Evolutionary conservation across 2,888 invertebrate species (phyloP).

Genomic region (Xylota sylvarum): DNA sequence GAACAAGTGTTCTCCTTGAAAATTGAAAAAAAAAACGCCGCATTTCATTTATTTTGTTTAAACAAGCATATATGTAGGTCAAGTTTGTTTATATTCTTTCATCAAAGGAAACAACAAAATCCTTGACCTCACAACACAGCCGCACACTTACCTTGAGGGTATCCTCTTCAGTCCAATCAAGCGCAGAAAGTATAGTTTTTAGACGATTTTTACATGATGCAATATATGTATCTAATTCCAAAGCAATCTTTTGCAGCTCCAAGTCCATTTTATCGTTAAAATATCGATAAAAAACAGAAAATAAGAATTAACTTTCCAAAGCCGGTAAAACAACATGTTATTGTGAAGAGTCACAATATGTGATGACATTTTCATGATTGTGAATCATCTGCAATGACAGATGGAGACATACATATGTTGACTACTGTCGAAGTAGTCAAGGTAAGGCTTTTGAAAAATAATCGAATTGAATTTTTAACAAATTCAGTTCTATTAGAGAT

Average conservation of each 20-base stretch:
- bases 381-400: constrained; percentile 25
- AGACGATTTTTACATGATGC: constrained; percentile 76
- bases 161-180: constrained; percentile 80
- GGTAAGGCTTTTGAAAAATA: background rate
- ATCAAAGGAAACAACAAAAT: constrained; percentile 7
- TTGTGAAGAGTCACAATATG: constrained; percentile 5
- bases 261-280: background rate
- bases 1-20: constrained; percentile 34
- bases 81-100: constrained; percentile 9
- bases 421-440: background rate
- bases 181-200: constrained; percentile 76
- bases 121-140: background rate
- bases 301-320: background rate
- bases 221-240: constrained; percentile 71
- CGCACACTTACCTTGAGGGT: constrained; percentile 76
- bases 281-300: background rate
- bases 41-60: constrained; percentile 5
- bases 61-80: constrained; percentile 8
- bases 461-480: background rate
- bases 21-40: background rate
- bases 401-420: background rate
- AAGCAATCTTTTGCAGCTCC: background rate
- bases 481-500: background rate
- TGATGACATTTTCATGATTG: background rate
- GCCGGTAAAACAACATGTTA: background rate